Evolutionary conservation across 2,888 invertebrate genomes (phyloP), one percentile per base, ranked within the genome.

Genomic region (Anodontia alba): DNA sequence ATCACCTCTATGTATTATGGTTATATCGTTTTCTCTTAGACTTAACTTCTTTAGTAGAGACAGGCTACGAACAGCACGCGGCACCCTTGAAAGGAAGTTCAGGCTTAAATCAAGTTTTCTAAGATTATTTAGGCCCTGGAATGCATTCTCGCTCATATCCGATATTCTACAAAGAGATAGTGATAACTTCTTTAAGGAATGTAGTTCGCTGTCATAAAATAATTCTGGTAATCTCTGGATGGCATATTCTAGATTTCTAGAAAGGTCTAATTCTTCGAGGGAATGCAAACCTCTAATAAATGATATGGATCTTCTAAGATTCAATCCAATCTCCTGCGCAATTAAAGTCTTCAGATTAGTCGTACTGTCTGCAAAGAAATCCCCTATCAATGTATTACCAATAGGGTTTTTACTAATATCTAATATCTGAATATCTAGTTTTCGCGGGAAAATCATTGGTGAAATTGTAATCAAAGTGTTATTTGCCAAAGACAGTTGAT

Each of bases 361-460:
- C 17, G 81, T 66, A 42, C 26, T 51, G 23, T 77, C 71, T 17
- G 76, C 74, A n/a, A 86, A 81, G 29, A 83, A 69, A 3, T 31
- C 73, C 1, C 49, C 66, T 7, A 71, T 73, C 54, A 86, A 26
- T 17, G 76, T 69, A 36, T 67, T 80, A 31, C 80, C 83, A 29
- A 83, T 26, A 1, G 86, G 86, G n/a, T 86, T 86, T 26, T 69
- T 57, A 36, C 86, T 86, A 7, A 86, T 73, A 68, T 86, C 83
- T 31, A 86, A 31, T 23, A 69, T 54, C 31, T 38, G 23, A 29
- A 83, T 46, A 36, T 69, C 67, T 12, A 77, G 46, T 43, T 71
- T 78, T 33, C 73, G 66, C 3, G 70, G 66, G 23, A 86, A 79
- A n/a, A 70, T 42, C 20, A 31, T 57, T 15, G 75, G 67, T 15